Evolutionary conservation across 2,113 vertebrate species (phyloP).

Genomic region (Anas platyrhynchos): DNA sequence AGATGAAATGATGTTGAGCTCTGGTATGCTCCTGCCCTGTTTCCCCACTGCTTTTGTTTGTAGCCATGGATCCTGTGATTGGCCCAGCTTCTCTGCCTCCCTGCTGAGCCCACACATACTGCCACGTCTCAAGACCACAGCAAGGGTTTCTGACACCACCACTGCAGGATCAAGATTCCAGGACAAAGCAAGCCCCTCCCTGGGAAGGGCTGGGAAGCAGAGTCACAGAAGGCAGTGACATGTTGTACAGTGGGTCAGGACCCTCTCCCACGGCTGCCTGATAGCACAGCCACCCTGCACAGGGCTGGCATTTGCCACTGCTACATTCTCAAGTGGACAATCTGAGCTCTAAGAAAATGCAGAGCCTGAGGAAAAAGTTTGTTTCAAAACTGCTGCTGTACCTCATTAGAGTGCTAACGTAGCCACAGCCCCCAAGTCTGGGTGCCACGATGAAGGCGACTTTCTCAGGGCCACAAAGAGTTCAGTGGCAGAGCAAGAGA

Average conservation of each 20-base stretch:
- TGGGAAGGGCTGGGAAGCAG: background rate
- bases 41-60: background rate
- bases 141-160: background rate
- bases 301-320: background rate
- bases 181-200: too few relatives aligned
- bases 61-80: background rate
- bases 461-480: background rate
- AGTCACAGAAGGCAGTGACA: fast-evolving
- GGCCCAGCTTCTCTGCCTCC: background rate
- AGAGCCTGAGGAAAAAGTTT: background rate
- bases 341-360: background rate
- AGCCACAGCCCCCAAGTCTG: background rate
- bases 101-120: background rate
- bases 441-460: fast-evolving
- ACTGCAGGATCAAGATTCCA: background rate
- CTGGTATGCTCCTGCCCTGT: background rate
- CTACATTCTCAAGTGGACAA: fast-evolving
- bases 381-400: background rate
- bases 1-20: too few relatives aligned
- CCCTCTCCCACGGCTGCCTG: background rate
- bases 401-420: background rate
- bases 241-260: background rate
- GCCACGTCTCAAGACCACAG: background rate
- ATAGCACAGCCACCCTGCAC: background rate
- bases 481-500: background rate